These are phyloP conservation scores for Trinorchestia longiramus DNA, from an alignment of 1,140 invertebrate genomes.

Conservation along the genomic window DNA sequence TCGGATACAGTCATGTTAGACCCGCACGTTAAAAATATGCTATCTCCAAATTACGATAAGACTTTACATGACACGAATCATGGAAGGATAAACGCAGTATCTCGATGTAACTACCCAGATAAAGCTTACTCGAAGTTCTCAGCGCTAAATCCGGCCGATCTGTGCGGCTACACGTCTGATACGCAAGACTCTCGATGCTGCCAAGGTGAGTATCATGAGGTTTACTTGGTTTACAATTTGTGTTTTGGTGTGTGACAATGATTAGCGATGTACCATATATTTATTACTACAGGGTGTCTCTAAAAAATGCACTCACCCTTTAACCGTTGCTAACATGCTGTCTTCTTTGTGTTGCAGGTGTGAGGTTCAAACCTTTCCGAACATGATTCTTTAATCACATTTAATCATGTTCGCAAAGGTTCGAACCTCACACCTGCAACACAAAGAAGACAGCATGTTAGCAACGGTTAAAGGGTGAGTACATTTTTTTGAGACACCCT, in stretches of 20 bases:
- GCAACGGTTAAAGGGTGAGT: too few species aligned
- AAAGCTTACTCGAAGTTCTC: constrained; percentile 26
- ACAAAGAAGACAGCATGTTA: too few species aligned
- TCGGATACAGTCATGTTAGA: not conserved
- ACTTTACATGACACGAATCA: constrained; percentile 4
- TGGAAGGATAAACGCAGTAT: not conserved
- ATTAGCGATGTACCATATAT: not conserved
- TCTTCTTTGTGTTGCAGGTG: too few species aligned
- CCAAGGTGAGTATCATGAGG: not conserved
- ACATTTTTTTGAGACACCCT: too few species aligned
- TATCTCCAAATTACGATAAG: constrained; percentile 21
- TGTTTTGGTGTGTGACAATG: not conserved
- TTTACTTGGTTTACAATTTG: not conserved
- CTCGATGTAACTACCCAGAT: constrained; percentile 8
- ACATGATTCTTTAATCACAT: too few species aligned
- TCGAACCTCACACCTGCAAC: too few species aligned
- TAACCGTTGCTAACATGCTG: too few species aligned
- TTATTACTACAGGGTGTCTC: too few species aligned
- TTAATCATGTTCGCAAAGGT: too few species aligned
- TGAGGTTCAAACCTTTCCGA: too few species aligned
- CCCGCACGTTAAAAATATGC: not conserved
- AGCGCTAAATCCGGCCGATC: constrained; percentile 7
- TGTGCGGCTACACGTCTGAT: constrained; percentile 44
- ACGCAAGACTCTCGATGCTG: constrained; percentile 41
- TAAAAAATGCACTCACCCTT: too few species aligned